Evolutionary conservation across 1,140 invertebrate genomes (phyloP).

Genomic region (Tribolium madens): DNA sequence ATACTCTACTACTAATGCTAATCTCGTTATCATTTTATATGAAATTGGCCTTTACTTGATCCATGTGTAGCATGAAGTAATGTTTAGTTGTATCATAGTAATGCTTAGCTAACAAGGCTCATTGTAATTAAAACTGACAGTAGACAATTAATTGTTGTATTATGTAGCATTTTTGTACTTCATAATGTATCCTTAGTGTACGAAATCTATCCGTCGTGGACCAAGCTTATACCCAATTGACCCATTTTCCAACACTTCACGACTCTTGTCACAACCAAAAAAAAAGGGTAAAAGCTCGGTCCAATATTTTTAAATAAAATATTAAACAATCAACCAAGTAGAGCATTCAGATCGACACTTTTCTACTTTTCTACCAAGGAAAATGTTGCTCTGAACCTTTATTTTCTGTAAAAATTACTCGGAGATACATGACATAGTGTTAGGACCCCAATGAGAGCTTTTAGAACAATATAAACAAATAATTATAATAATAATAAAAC

Average conservation of each 20-base stretch:
- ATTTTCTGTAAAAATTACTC: not conserved
- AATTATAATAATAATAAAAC: conserved; percentile 23
- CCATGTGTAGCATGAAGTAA: conserved; percentile 36
- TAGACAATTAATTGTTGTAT: conserved; percentile 34
- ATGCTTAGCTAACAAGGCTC: conserved; percentile 23
- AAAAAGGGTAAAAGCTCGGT: conserved; percentile 23
- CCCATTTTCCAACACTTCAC: not conserved
- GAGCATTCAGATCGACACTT: conserved; percentile 35
- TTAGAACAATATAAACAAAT: conserved; percentile 21
- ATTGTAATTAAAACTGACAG: conserved; percentile 27
- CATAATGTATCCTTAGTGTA: conserved; percentile 26
- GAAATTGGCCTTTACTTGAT: conserved; percentile 38
- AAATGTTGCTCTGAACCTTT: conserved; percentile 18
- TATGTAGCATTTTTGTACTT: conserved; percentile 38
- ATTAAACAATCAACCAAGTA: conserved; percentile 30
- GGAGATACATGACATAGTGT: not conserved
- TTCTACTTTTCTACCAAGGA: conserved; percentile 17
- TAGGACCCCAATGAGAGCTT: conserved; percentile 33
- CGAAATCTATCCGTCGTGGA: conserved; percentile 10
- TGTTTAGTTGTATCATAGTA: conserved; percentile 35
- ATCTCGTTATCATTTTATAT: conserved; percentile 40
- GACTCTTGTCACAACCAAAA: no score
- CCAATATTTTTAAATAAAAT: conserved; percentile 24
- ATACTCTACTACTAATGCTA: conserved; percentile 44
- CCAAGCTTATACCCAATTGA: conserved; percentile 28